Conservation (phyloP, 2,113 vertebrate species). For the Heterocephalus glaber region DNA sequence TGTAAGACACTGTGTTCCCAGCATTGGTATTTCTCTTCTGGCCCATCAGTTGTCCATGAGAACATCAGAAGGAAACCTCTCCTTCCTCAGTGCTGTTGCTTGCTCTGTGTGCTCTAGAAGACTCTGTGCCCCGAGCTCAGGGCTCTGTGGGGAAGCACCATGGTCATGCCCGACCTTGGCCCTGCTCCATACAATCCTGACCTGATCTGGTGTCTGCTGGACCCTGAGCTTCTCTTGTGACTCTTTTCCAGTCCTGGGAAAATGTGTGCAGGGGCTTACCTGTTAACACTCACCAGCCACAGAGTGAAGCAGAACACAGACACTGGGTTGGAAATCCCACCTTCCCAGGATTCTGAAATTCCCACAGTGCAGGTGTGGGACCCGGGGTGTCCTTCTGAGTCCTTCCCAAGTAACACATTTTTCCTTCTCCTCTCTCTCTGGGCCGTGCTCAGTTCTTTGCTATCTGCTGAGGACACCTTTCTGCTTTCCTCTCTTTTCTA, state of each 20-base stretch:
- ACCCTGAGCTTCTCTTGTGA: no score
- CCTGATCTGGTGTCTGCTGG: neutral
- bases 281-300: no score
- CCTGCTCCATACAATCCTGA: neutral
- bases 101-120: neutral
- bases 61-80: neutral
- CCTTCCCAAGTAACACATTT: neutral
- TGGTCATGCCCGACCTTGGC: neutral
- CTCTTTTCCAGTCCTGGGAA: neutral
- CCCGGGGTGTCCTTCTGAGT: no score
- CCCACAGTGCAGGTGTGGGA: neutral
- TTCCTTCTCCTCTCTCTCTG: neutral
- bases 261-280: neutral
- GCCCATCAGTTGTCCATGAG: neutral
- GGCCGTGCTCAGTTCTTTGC: neutral
- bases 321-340: neutral
- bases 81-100: accelerated
- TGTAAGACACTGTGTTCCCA: neutral
- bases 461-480: neutral
- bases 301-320: neutral
- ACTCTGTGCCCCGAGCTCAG: no score
- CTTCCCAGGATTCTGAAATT: no score
- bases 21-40: neutral
- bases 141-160: neutral
- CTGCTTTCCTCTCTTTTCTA: neutral